Conservation (phyloP, 2,113 vertebrate species). For the Mus spicilegus region DNA sequence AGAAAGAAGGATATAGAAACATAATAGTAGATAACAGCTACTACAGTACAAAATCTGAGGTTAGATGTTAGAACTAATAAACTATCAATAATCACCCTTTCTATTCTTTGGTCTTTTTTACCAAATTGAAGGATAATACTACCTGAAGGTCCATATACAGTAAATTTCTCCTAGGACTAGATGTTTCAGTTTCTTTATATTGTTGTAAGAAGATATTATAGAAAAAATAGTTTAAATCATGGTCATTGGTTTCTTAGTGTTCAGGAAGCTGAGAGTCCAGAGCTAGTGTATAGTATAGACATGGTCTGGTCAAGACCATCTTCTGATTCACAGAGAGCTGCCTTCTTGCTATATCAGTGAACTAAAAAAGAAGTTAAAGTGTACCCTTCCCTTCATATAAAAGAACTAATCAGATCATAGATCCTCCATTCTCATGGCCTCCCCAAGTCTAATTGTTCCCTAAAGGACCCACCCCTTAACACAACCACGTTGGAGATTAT, state of each 20-base stretch:
- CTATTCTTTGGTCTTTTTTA: background rate
- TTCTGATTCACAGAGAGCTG: background rate
- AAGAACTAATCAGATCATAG: background rate
- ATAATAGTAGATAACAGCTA: background rate
- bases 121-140: background rate
- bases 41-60: background rate
- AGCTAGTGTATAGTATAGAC: background rate
- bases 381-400: background rate
- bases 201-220: background rate
- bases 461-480: background rate
- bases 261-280: background rate
- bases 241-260: background rate
- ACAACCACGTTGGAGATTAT: background rate
- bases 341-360: background rate
- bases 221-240: background rate
- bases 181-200: background rate
- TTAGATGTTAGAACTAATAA: background rate
- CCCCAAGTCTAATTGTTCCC: background rate
- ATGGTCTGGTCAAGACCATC: background rate
- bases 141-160: background rate
- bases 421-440: background rate
- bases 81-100: conserved; percentile 21
- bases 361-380: background rate
- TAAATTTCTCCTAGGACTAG: background rate
- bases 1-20: background rate